Conservation (phyloP, 2,797 vertebrate genomes). For the Enteromius thamalakanensis region DNA sequence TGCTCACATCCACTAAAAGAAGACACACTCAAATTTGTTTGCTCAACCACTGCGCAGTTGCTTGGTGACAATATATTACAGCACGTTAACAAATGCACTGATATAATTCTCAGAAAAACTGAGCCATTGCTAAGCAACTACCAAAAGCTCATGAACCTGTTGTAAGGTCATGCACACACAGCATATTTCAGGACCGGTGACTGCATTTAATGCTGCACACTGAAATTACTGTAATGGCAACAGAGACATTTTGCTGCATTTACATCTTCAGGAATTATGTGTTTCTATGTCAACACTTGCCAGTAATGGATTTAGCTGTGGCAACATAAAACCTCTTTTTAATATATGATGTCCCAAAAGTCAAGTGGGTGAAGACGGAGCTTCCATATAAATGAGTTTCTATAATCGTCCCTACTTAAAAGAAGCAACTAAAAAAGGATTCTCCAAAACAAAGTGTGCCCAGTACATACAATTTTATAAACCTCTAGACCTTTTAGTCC, state of each 20-base stretch:
- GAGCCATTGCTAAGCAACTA: conserved; percentile 36
- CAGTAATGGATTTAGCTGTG: background rate
- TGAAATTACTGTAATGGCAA: background rate
- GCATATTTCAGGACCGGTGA: background rate
- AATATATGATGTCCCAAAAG: background rate
- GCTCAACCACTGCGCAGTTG: background rate
- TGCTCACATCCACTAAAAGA: background rate
- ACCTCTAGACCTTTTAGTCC: background rate
- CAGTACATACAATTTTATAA: background rate
- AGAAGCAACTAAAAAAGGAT: background rate
- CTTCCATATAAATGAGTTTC: background rate
- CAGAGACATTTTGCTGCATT: background rate
- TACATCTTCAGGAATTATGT: background rate
- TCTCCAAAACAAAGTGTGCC: background rate
- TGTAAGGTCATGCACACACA: background rate
- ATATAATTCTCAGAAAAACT: conserved; percentile 2
- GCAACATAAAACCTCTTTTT: background rate
- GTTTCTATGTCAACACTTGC: conserved; percentile 6
- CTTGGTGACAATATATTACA: conserved; percentile 6
- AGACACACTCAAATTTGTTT: background rate
- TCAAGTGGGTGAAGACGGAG: background rate
- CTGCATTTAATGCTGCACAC: background rate
- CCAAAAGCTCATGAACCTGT: background rate
- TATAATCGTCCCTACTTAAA: background rate
- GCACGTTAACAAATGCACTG: background rate